Base-by-base conservation (phyloP, 2,888 invertebrate species). In the Pogonocherus hispidulus region DNA sequence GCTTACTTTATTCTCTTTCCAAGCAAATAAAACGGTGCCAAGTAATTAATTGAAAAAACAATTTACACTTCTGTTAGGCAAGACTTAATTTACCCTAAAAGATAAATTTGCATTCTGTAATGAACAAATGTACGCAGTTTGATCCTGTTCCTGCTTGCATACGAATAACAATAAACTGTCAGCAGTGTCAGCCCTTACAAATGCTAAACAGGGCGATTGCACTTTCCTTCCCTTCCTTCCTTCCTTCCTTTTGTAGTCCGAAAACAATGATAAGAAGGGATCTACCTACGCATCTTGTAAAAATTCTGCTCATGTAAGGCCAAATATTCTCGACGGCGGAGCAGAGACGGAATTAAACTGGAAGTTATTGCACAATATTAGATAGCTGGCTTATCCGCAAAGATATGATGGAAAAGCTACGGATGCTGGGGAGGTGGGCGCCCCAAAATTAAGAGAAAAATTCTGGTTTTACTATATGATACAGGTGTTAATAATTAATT, bases 351-450 rank as follows among this genome's bases (percentile, higher is more conserved):
- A 14, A 41, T 41, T 41, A 41, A 41, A 41, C 41, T 41, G n/a
- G 41, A 41, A 41, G 41, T 41, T 41, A 41, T 16, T 41, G 41
- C 41, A 41, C 14, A 41, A 41, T 41, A 41, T 41, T 41, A 41
- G 16, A 11, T 16, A 14, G 16, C n/a, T 41, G 14, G n/a, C 14
- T 2, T n/a, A 41, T 41, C n/a, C 41, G 41, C 41, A 41, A 32
- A 32, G 41, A 41, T 41, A 41, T 41, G 41, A 41, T 41, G 41
- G 11, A 14, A 32, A 11, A 32, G n/a, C 32, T 11, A 8, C 11
- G 32, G 32, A 32, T 9, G 8, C 1, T 5, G 41, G 14, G 16
- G 41, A 37, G 37, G 14, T 41, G 2, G n/a, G n/a, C 14, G 11
- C 41, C 6, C 5, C 1, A 14, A 41, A 41, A 41, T 41, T 14